phyloP scores from a whole-genome alignment of 2,888 invertebrate genomes.

The Aricia artaxerxes region DNA sequence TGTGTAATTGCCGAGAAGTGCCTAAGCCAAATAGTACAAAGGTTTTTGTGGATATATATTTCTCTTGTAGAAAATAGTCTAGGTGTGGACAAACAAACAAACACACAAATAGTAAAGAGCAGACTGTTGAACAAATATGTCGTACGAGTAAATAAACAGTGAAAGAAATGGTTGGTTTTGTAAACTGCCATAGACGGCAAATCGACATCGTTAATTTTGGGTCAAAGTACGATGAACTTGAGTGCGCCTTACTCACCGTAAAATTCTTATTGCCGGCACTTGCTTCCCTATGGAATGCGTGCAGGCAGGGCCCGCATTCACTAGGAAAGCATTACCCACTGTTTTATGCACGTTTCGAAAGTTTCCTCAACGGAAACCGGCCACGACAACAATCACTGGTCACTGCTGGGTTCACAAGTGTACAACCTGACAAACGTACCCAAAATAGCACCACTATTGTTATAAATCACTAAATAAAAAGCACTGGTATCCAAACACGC shows the following conservation, averaged over 20 bases:
- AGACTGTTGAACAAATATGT: neutral
- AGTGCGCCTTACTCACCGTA: constrained; percentile 77
- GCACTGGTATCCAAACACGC: constrained; percentile 72
- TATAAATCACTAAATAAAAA: constrained; percentile 74
- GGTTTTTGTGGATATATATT: no score
- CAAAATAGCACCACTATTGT: constrained; percentile 65
- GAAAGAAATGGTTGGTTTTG: constrained; percentile 43
- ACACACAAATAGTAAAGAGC: neutral
- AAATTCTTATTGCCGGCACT: constrained; percentile 78
- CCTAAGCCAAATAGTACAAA: no score
- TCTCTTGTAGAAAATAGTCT: no score
- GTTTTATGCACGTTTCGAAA: constrained; percentile 79
- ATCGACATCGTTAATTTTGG: constrained; percentile 58
- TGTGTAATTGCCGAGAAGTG: no score
- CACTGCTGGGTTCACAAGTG: constrained; percentile 65
- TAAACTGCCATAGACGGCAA: constrained; percentile 57
- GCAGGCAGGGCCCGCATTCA: constrained; percentile 75
- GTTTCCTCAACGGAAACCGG: constrained; percentile 77
- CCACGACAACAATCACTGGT: constrained; percentile 79
- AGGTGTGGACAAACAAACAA: no score
- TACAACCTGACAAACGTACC: constrained; percentile 63
- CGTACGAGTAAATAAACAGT: neutral
- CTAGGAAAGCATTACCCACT: constrained; percentile 77
- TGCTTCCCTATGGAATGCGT: constrained; percentile 77
- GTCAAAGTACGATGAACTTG: constrained; percentile 79